Percentiles rank a stretch among this genome's conserved stretches.
Evolutionary conservation across 2,888 invertebrate species (phyloP).

Genomic region (Catocala nupta): DNA sequence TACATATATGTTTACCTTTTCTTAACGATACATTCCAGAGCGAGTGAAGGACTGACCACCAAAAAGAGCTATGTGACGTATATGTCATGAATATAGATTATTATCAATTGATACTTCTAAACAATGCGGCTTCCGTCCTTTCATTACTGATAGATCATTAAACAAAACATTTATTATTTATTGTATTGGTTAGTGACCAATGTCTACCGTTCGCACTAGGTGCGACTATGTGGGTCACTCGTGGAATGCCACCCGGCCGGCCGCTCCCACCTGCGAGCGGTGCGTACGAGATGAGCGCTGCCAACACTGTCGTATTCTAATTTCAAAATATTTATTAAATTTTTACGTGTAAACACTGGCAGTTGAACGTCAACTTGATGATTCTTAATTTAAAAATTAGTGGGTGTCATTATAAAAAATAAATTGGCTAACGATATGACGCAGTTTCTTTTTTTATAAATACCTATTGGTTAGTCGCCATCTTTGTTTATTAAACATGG

Average conservation of each 20-base stretch:
- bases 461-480: no score
- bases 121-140: constrained; percentile 7
- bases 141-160: background rate
- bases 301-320: constrained; percentile 51
- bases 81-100: constrained; percentile 9
- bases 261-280: constrained; percentile 78
- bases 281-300: constrained; percentile 57
- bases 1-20: no score
- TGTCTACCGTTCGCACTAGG: constrained; percentile 46
- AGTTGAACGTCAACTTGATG: background rate
- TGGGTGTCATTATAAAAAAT: no score
- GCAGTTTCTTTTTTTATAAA: no score
- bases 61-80: background rate
- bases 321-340: constrained; percentile 32
- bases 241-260: constrained; percentile 81
- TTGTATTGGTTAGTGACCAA: constrained; percentile 36
- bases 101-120: constrained; percentile 13
- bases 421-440: no score
- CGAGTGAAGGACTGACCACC: background rate
- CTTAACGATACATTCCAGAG: background rate
- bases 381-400: no score
- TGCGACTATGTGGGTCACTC: constrained; percentile 80
- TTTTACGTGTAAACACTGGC: constrained; percentile 1
- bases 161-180: constrained; percentile 8
- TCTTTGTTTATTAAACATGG: no score